A percentile compares a stretch with the other conserved stretches of the same genome.
phyloP scores from a whole-genome alignment of 2,113 vertebrate genomes.

The Syngnathus floridae region DNA sequence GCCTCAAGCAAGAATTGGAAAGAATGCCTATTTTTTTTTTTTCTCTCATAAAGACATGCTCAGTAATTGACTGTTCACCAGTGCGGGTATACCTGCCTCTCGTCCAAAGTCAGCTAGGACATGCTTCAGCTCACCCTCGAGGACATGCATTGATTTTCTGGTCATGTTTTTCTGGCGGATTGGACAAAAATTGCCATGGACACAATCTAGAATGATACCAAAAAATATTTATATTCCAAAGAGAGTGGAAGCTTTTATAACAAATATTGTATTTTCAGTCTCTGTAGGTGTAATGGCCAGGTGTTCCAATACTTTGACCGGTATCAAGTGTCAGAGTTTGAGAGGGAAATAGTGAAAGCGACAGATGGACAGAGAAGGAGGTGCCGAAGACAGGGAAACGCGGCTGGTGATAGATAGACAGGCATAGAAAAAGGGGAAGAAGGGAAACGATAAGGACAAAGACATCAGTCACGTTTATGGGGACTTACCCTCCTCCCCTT shows the following conservation, averaged over 20 bases:
- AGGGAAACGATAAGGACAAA: conserved; percentile 57
- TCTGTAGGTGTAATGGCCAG: not conserved
- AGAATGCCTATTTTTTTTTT: too few relatives aligned
- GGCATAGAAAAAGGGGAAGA: conserved; percentile 42
- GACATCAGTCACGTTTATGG: conserved; percentile 61
- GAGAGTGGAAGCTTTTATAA: not conserved
- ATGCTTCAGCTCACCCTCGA: too few relatives aligned
- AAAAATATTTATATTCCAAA: not conserved
- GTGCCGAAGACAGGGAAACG: conserved; percentile 26
- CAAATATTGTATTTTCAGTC: not conserved
- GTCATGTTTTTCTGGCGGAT: not conserved
- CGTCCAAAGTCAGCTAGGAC: too few relatives aligned
- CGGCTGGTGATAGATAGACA: conserved; percentile 40
- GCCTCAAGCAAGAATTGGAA: too few relatives aligned
- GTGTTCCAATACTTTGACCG: conserved; percentile 3
- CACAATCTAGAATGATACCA: not conserved
- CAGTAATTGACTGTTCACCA: too few relatives aligned
- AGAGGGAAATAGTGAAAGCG: conserved; percentile 18
- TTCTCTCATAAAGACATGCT: too few relatives aligned
- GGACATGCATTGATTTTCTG: not conserved
- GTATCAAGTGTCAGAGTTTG: conserved; percentile 6
- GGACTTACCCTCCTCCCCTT: conserved; percentile 28
- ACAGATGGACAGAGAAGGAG: conserved; percentile 47
- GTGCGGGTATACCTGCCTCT: too few relatives aligned
- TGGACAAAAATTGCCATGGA: not conserved